phyloP scores from a whole-genome alignment of 1,140 invertebrate species.

The Probaryconus sp. region DNA sequence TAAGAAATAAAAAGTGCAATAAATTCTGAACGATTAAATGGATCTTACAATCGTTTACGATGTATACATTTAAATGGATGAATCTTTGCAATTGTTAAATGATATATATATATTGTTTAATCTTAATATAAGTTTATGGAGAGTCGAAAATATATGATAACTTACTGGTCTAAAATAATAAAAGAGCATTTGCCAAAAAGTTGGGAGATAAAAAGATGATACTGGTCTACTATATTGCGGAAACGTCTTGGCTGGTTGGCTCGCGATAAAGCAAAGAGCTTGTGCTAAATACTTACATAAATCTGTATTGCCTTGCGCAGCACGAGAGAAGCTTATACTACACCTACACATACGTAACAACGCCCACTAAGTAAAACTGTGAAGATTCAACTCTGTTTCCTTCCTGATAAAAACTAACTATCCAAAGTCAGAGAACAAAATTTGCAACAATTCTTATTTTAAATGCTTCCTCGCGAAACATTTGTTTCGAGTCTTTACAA shows the following conservation, averaged over 20 bases:
- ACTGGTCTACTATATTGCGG: slow-evolving; percentile 52
- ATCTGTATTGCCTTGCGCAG: slow-evolving; percentile 77
- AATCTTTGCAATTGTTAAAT: too few relatives aligned
- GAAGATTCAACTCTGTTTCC: slow-evolving; percentile 17
- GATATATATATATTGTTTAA: neutral
- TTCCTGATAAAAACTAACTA: neutral
- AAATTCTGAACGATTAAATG: neutral
- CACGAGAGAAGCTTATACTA: slow-evolving; percentile 61
- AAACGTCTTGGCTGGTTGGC: slow-evolving; percentile 73
- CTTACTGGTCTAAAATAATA: slow-evolving; percentile 51
- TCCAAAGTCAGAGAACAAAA: neutral
- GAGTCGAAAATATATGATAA: slow-evolving; percentile 34
- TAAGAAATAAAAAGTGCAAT: slow-evolving; percentile 24
- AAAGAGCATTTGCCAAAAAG: slow-evolving; percentile 44
- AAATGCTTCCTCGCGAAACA: too few relatives aligned
- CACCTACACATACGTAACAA: slow-evolving; percentile 20
- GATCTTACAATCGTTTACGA: neutral
- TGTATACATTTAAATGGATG: neutral
- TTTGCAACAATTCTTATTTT: too few relatives aligned
- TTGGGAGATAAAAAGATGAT: slow-evolving; percentile 44
- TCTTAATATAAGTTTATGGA: slow-evolving; percentile 2
- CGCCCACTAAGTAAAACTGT: slow-evolving; percentile 35
- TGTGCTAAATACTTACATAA: slow-evolving; percentile 79
- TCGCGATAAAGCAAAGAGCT: slow-evolving; percentile 78
- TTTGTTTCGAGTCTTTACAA: too few relatives aligned